Base-by-base conservation (phyloP, 92 coral and sea anemone species). In the Phenganax stokvisi region DNA sequence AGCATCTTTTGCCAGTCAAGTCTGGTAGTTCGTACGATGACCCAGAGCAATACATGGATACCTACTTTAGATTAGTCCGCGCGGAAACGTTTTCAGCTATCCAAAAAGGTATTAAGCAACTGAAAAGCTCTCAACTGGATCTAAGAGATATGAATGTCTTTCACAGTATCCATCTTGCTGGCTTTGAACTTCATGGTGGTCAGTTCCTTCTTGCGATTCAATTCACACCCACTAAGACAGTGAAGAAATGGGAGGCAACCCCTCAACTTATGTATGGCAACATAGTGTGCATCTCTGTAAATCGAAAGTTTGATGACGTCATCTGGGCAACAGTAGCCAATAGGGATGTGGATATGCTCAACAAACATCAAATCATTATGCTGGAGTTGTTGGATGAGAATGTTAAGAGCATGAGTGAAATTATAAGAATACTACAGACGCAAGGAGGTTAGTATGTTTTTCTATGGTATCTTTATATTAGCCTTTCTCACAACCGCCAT, bases 1-100 rank as follows among this genome's bases (percentile, higher is more conserved):
- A 53, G 27, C 79, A 81, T 25, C 85, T 81, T 10, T 68, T 57
- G 47, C 78, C 53, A 15, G 85, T 81, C 9, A 70, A 54, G 44
- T 10, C 73, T 68, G 17, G 15, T 58, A 66, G 53, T 8, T 37
- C 85, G 6, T 81, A 81, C 60, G 65, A 57, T 9, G 55, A 73
- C 37, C 51, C 85, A 81, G 85, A 81, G 68, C 57, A 72, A 10
- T 81, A 81, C 85, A 81, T 81, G 85, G 85, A 81, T 52, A 81
- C 79, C 55, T 81, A 81, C 68, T 81, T 81, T 80, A 51, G 85
- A 54, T 58, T 80, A 1, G 37, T 81, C 11, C 85, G 79, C 30
- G 85, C 85, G 0, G 85, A 81, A 54, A 81, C 85, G 30, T 81
- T 81, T 53, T 61, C 85, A 6, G 78, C 85, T 10, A 81, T 81